A percentile compares a stretch with the other conserved stretches of the same genome.
These are phyloP conservation scores for Perdita meconis DNA, from an alignment of 2,888 invertebrate species.

Conservation along the genomic window DNA sequence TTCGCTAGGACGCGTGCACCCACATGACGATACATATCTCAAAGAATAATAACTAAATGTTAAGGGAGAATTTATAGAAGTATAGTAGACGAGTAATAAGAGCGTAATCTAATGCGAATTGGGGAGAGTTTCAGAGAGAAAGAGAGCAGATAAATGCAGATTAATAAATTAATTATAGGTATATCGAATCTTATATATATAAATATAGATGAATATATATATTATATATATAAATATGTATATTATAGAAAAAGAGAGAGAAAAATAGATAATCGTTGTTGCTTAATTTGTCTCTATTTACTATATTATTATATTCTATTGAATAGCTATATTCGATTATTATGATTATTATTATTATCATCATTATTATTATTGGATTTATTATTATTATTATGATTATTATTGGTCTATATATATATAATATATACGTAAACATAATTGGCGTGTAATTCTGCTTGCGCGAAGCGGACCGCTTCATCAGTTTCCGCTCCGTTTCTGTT, in stretches of 20 bases:
- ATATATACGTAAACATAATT: slow-evolving; percentile 56
- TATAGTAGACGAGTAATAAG: slow-evolving; percentile 72
- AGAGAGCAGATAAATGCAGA: slow-evolving; percentile 13
- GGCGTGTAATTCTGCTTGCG: slow-evolving; percentile 51
- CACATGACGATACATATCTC: slow-evolving; percentile 84
- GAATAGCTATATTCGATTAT: slow-evolving; percentile 80
- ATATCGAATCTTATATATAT: slow-evolving; percentile 68
- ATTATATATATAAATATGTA: slow-evolving; percentile 54
- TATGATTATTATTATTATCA: slow-evolving; percentile 70
- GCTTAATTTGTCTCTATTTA: slow-evolving; percentile 84
- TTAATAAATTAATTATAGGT: slow-evolving; percentile 71
- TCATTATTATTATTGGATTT: slow-evolving; percentile 57
- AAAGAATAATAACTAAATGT: slow-evolving; percentile 83
- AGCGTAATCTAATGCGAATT: slow-evolving; percentile 51
- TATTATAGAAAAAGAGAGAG: slow-evolving; percentile 32
- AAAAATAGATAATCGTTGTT: slow-evolving; percentile 79
- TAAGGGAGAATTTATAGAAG: slow-evolving; percentile 77
- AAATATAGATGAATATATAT: slow-evolving; percentile 26
- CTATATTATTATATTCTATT: slow-evolving; percentile 84
- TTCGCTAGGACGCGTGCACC: slow-evolving; percentile 64
- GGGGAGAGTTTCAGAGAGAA: neutral
- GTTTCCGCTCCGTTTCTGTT: slow-evolving; percentile 13
- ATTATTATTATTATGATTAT: slow-evolving; percentile 69
- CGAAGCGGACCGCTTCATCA: slow-evolving; percentile 11
- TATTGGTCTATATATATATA: slow-evolving; percentile 67